These are phyloP conservation scores for Antennarius striatus DNA, from an alignment of 2,113 vertebrate species.

Conservation along the genomic window DNA sequence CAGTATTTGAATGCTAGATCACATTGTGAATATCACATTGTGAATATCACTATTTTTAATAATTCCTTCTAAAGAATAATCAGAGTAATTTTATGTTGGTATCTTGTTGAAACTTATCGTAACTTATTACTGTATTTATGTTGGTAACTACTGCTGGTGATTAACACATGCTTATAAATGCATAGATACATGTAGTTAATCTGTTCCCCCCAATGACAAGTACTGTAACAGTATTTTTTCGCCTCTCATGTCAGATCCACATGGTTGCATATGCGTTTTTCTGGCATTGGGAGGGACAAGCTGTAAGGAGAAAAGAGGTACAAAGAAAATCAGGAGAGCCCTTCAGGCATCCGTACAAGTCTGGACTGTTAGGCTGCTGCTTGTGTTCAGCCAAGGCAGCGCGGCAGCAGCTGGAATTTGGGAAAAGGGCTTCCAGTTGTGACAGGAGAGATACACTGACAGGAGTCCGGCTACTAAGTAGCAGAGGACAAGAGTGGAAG, in stretches of 20 bases:
- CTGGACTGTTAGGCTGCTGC: constrained; percentile 68
- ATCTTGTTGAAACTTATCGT: no score
- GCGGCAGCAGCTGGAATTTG: constrained; percentile 29
- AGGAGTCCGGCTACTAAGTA: constrained; percentile 10
- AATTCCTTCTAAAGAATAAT: no score
- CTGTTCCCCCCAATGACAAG: no score
- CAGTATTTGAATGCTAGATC: no score
- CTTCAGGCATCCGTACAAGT: constrained; percentile 78
- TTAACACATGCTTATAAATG: no score
- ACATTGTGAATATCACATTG: no score
- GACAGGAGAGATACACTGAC: constrained; percentile 47
- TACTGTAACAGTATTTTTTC: no score
- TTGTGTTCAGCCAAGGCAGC: constrained; percentile 29
- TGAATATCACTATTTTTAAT: no score
- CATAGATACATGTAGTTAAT: no score
- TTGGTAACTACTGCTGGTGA: no score
- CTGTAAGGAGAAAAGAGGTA: constrained; percentile 16
- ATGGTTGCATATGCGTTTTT: constrained; percentile 1
- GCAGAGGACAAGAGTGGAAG: background rate
- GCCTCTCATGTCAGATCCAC: constrained; percentile 1
- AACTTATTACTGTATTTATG: no score
- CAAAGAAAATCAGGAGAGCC: constrained; percentile 41
- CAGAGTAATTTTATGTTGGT: no score
- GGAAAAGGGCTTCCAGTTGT: constrained; percentile 20
- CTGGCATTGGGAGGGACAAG: constrained; percentile 58